Conservation (phyloP, 2,888 invertebrate genomes). For the Latrodectus hesperus region DNA sequence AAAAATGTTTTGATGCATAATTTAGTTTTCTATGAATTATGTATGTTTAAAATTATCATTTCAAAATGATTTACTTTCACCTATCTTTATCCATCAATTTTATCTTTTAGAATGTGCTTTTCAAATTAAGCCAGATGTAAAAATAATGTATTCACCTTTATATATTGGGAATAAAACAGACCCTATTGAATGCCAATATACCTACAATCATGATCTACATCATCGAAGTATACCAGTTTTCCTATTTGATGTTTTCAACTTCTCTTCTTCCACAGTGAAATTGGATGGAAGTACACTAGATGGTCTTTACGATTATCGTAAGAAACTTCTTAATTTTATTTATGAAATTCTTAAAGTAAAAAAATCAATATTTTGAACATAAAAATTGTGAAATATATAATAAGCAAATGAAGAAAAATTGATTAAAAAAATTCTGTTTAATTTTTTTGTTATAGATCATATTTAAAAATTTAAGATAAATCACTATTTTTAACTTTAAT, state of each 20-base stretch:
- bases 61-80: neutral
- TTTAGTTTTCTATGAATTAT: too few relatives aligned
- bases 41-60: too few relatives aligned
- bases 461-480: too few relatives aligned
- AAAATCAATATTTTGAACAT: too few relatives aligned
- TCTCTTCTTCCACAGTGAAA: neutral
- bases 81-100: neutral
- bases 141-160: constrained; percentile 37
- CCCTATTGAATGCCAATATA: neutral
- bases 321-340: neutral
- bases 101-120: constrained; percentile 12
- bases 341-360: too few relatives aligned
- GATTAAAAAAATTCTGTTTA: too few relatives aligned
- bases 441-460: too few relatives aligned
- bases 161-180: neutral
- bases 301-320: constrained; percentile 2
- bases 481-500: too few relatives aligned
- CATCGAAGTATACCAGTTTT: neutral
- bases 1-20: too few relatives aligned
- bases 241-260: constrained; percentile 35
- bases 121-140: neutral
- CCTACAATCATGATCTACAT: constrained; percentile 7
- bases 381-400: too few relatives aligned
- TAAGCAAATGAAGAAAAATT: too few relatives aligned
- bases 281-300: neutral